Evolutionary conservation across 1,140 invertebrate genomes (phyloP).

Genomic region (Zaprionus ghesquierei): DNA sequence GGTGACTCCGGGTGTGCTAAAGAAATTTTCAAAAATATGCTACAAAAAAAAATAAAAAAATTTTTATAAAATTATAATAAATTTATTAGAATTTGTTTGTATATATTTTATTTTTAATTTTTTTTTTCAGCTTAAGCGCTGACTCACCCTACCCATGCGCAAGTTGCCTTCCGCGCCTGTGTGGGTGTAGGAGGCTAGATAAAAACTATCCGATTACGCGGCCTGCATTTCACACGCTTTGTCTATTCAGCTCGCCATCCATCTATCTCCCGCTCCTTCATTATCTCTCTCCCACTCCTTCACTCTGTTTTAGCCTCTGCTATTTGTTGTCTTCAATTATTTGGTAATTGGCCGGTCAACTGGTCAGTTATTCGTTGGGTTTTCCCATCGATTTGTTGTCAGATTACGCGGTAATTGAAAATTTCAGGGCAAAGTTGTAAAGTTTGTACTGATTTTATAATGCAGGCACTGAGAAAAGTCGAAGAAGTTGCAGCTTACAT

Average conservation of each 20-base stretch:
- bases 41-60: too few species aligned
- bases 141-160: neutral
- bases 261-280: neutral
- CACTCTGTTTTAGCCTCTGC: neutral
- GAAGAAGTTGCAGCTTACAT: neutral
- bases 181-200: neutral
- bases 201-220: constrained; percentile 43
- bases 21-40: neutral
- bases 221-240: constrained; percentile 49
- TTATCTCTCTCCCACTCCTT: neutral
- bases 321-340: constrained; percentile 13
- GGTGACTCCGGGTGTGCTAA: neutral
- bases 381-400: neutral
- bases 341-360: neutral
- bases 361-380: neutral
- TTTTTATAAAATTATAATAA: too few species aligned
- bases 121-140: neutral
- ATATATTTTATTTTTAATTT: neutral
- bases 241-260: neutral
- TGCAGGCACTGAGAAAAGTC: neutral
- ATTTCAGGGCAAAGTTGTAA: neutral
- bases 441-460: neutral
- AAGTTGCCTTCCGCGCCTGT: neutral
- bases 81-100: too few species aligned
- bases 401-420: neutral